phyloP scores from a whole-genome alignment of 2,888 invertebrate species.

The Yponomeuta malinellus region DNA sequence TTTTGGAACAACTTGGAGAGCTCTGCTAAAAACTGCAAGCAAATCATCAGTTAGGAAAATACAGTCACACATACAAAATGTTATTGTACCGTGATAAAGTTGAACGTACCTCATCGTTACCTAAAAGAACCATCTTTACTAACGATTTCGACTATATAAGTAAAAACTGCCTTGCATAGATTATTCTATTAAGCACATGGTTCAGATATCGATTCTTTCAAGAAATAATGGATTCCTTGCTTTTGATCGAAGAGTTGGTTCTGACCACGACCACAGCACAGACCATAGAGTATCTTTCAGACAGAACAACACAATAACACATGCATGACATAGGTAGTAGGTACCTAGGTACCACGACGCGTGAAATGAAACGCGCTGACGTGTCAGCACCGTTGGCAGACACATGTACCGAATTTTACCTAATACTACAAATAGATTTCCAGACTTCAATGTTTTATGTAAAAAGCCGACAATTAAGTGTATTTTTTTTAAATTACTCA shows the following conservation, averaged over 20 bases:
- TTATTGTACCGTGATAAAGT: background rate
- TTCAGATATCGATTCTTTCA: background rate
- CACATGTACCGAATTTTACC: background rate
- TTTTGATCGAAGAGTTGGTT: background rate
- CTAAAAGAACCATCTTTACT: conserved; percentile 78
- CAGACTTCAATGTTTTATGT: background rate
- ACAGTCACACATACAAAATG: background rate
- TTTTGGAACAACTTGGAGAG: conserved; percentile 91
- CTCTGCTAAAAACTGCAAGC: conserved; percentile 86
- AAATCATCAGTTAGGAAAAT: background rate
- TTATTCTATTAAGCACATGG: background rate
- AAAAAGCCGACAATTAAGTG: background rate
- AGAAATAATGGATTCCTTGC: background rate
- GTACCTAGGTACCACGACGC: background rate
- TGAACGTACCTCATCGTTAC: conserved; percentile 78
- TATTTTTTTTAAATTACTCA: no score
- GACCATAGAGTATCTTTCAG: no score
- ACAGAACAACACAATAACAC: no score
- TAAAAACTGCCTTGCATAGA: background rate
- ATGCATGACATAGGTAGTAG: no score
- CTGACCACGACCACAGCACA: background rate
- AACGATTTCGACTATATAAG: background rate
- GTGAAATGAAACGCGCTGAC: background rate
- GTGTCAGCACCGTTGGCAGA: background rate
- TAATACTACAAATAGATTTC: background rate